Conservation (phyloP, 1,140 invertebrate species). For the Diprion similis region DNA sequence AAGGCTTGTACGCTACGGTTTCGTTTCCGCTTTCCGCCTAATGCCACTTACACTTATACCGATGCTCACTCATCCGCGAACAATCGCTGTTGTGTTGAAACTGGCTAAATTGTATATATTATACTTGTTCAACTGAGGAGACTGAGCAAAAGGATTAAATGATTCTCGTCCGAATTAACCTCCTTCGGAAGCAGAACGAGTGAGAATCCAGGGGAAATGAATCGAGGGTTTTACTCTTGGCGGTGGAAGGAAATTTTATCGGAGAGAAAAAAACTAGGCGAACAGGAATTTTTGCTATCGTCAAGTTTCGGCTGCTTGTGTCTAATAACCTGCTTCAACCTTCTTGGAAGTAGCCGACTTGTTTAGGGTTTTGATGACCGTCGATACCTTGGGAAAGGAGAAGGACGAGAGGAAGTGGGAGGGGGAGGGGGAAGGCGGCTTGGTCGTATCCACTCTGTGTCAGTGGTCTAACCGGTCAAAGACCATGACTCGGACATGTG, state of each 20-base stretch:
- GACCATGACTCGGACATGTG: no score
- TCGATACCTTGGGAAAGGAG: background rate
- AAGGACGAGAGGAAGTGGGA: background rate
- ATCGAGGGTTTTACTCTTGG: no score
- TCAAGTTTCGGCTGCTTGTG: background rate
- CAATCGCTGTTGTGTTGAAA: background rate
- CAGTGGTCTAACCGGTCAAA: no score
- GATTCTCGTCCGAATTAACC: no score
- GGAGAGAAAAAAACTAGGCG: no score
- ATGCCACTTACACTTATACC: background rate
- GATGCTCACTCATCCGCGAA: background rate
- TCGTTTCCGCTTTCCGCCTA: background rate
- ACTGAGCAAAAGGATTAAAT: no score
- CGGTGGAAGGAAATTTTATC: no score
- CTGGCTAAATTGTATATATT: background rate
- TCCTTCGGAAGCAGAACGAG: no score
- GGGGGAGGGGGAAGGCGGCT: no score
- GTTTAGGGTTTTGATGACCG: background rate
- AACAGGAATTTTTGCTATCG: background rate
- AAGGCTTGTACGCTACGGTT: constrained; percentile 19
- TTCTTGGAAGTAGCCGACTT: background rate
- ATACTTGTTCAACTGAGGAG: no score
- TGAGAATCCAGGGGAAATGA: no score
- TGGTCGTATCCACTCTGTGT: no score
- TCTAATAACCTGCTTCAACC: background rate